phyloP scores from a whole-genome alignment of 2,888 invertebrate species.

The Nebria salina region DNA sequence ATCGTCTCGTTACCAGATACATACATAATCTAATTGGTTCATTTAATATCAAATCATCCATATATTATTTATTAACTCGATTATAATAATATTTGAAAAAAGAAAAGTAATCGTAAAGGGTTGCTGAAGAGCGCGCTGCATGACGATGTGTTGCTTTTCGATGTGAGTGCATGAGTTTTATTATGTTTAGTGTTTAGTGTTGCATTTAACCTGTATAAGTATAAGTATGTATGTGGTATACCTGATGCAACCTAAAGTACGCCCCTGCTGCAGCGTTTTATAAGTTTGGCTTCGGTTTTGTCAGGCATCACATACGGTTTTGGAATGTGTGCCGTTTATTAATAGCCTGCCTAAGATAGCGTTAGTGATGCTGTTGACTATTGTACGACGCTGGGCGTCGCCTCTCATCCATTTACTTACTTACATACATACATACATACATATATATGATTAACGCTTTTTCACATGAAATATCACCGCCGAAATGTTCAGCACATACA shows the following conservation, averaged over 20 bases:
- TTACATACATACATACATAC: neutral
- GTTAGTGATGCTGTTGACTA: constrained; percentile 48
- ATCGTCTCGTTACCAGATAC: too few relatives aligned
- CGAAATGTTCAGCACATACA: neutral
- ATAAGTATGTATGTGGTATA: neutral
- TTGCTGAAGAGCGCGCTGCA: too few relatives aligned
- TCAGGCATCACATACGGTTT: constrained; percentile 50
- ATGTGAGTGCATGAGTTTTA: too few relatives aligned
- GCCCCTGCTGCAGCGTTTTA: constrained; percentile 8
- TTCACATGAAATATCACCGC: constrained; percentile 7
- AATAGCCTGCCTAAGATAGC: constrained; percentile 54
- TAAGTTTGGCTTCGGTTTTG: constrained; percentile 50
- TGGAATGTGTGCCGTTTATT: constrained; percentile 54
- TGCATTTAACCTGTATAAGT: too few relatives aligned
- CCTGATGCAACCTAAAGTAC: neutral
- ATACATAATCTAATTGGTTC: neutral
- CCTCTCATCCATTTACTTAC: neutral
- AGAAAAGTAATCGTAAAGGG: too few relatives aligned
- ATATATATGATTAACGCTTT: constrained; percentile 18
- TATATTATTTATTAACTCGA: neutral
- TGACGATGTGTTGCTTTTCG: too few relatives aligned
- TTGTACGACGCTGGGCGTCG: constrained; percentile 22
- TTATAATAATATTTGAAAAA: too few relatives aligned
- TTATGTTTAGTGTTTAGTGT: too few relatives aligned
- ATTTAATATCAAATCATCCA: neutral